Evolutionary conservation across 2,113 vertebrate genomes (phyloP).

Genomic region (Rhipidura dahli): DNA sequence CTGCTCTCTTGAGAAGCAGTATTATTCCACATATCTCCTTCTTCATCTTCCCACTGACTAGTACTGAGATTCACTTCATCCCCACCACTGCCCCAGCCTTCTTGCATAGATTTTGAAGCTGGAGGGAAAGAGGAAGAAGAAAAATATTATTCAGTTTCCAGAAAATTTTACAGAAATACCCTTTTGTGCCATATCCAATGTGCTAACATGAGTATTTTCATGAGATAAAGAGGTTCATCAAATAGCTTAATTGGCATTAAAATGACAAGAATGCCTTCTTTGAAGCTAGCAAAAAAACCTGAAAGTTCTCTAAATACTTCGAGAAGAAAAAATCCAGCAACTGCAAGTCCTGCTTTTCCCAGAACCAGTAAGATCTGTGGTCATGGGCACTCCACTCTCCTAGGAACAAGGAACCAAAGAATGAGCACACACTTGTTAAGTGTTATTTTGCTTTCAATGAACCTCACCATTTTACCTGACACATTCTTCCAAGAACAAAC

Average conservation of each 20-base stretch:
- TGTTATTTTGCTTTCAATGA: neutral
- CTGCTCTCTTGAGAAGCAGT: slow-evolving; percentile 90
- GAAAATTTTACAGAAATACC: neutral
- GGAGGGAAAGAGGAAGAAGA: slow-evolving; percentile 4
- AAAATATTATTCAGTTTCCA: neutral
- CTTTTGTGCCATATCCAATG: neutral
- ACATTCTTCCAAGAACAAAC: neutral
- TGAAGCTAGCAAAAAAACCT: neutral
- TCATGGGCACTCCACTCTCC: neutral
- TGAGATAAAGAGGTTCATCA: neutral
- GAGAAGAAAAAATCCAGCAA: neutral
- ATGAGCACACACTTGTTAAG: neutral
- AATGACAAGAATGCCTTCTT: neutral
- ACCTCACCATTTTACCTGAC: neutral
- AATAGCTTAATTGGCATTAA: neutral
- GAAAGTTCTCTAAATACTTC: neutral
- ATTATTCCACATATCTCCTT: slow-evolving; percentile 94
- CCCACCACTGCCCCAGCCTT: slow-evolving; percentile 91
- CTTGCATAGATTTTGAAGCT: slow-evolving; percentile 99
- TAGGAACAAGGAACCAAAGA: neutral
- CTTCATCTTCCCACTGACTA: slow-evolving; percentile 91
- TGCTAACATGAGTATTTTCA: neutral
- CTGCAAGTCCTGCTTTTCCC: neutral
- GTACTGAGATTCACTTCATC: slow-evolving; percentile 86
- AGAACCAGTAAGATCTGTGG: neutral